Base-by-base conservation (phyloP, 1,140 invertebrate genomes). In the Tyrophagus putrescentiae region DNA sequence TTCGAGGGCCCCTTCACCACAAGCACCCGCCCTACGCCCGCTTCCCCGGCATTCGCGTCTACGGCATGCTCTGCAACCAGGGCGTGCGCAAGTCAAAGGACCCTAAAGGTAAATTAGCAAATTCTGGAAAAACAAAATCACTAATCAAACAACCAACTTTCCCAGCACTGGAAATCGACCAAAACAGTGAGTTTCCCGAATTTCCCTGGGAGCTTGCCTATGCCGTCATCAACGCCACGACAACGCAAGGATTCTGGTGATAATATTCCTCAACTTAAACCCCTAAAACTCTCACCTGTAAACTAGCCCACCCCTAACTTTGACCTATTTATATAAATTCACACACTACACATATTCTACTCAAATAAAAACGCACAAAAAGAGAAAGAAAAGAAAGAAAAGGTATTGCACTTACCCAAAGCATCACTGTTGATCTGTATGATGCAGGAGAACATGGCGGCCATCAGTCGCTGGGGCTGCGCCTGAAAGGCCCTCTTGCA, bases 361-460 rank as follows among this genome's bases (percentile, higher is more conserved):
- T 13, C 9, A 60, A 60, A 34, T 9, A 42, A 65, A 66, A 28
- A 50, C 48, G 57, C 31, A 39, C 57, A 44, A 62, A 63, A 39
- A n/a, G 6, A 16, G 27, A 52, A 52, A 21, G 31, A 3, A 62
- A 64, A 28, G 56, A 36, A 48, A 16, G 7, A n/a, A n/a, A n/a
- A n/a, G n/a, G n/a, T n/a, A n/a, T n/a, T n/a, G n/a, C n/a, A 80
- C 84, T 84, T 73, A 87, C 90, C 93, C 67, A 98, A 77, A 64
- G 92, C 87, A 73, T 93, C 88, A 1, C 86, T 83, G 65, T 87
- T 90, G 11, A 91, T 90, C 67, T 88, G 80, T 62, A 98, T 91
- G 66, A 81, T 84, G 72, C 92, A 97, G 33, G 81, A 85, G 70
- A 96, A 98, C 90, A 98, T 97, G 0, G 95, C 92, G 11, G 85